Base-by-base conservation (phyloP, 2,113 vertebrate species). In the Aleadryas rufinucha region DNA sequence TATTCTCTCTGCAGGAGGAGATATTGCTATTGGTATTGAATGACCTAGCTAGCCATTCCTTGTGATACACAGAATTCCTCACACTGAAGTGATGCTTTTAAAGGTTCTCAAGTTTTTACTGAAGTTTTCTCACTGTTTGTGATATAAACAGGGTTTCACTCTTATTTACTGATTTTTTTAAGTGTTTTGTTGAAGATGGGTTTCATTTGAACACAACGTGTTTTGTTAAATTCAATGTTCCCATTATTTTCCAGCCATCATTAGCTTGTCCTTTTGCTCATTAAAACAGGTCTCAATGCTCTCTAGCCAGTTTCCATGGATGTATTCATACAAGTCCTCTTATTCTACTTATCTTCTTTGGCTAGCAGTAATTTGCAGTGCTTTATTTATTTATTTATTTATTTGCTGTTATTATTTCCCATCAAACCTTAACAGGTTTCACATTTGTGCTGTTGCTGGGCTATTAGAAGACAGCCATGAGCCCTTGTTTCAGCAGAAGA, bases 281-380 rank as follows among this genome's bases (percentile, higher is more conserved):
- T 95, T 94, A 96, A 87, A 94, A 56, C 16, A 64, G 49, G 24
- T 22, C 47, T 90, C 81, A 86, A 78, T 56, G 9, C 23, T 74
- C 50, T 86, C 21, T 61, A 86, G 11, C 4, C 54, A 66, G 80
- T 95, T 95, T 95, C 91, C 91, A 93, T 90, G 91, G 93, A 74
- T 47, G 57, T 87, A 86, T 89, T 90, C 56, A 81, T 41, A 39
- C 12, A 77, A 66, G 37, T 37, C 16, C 31, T 84, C 54, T 88
- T 84, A 77, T 61, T 90, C n/a, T 74, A 18, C 19, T 18, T 56
- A 27, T 19, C 16, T 76, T 82, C 69, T 84, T 79, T 84, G 53
- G n/a, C 37, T 81, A 82, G 17, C 15, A 84, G 20, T 18, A 94
- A 91, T 89, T 91, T 80, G 14, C n/a, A 75, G 50, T 17, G 50